Percentiles rank a stretch among this genome's conserved stretches.
These are phyloP conservation scores for Phragmatobia fuliginosa DNA, from an alignment of 2,888 invertebrate species.

Conservation along the genomic window DNA sequence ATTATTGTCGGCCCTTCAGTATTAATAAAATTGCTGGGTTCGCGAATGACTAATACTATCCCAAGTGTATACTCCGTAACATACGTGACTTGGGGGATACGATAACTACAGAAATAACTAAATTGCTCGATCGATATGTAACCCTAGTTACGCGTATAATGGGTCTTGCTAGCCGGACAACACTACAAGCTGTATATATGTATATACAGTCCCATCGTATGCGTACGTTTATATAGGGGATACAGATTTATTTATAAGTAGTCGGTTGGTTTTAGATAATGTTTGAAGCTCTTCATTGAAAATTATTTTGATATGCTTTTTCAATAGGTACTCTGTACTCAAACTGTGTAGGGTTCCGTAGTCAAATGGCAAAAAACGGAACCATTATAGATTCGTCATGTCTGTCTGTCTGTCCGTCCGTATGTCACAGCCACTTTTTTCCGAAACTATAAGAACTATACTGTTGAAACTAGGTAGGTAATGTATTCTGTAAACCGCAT, in stretches of 20 bases:
- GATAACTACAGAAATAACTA: slow-evolving; percentile 47
- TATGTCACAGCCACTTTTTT: no score
- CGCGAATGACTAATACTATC: slow-evolving; percentile 57
- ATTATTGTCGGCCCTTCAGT: slow-evolving; percentile 50
- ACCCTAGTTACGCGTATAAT: slow-evolving; percentile 42
- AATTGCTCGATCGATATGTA: slow-evolving; percentile 41
- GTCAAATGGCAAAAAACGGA: no score
- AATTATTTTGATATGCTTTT: background rate
- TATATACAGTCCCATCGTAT: background rate
- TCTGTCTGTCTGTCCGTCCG: no score
- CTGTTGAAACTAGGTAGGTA: no score
- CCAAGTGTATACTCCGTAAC: slow-evolving; percentile 48
- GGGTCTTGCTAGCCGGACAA: slow-evolving; percentile 33
- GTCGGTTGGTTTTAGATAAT: background rate
- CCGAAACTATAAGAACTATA: no score
- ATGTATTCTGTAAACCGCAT: no score
- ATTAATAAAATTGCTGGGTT: slow-evolving; percentile 57
- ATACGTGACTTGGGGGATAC: slow-evolving; percentile 50
- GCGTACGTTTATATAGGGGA: background rate
- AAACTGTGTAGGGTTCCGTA: no score
- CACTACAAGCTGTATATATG: slow-evolving; percentile 3
- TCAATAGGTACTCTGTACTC: no score
- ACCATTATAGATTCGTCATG: no score
- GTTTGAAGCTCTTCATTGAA: background rate
- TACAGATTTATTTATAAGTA: background rate